These are phyloP conservation scores for Zeugodacus cucurbitae DNA, from an alignment of 1,140 invertebrate species.

Conservation along the genomic window DNA sequence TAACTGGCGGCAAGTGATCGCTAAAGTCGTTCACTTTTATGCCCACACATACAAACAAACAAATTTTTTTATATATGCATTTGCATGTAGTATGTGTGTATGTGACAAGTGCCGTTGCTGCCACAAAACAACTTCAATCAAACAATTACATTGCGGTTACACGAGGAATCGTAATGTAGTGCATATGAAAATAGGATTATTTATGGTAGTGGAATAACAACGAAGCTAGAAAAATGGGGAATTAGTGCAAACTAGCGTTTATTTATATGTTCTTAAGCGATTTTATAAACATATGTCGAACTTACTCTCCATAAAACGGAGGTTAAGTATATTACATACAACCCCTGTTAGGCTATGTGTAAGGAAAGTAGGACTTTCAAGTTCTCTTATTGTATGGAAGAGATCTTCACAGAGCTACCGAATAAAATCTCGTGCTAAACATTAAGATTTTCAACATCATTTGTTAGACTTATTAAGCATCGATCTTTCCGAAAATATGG, in stretches of 20 bases:
- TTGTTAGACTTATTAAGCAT: too few relatives aligned
- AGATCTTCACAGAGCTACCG: too few relatives aligned
- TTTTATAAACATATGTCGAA: too few relatives aligned
- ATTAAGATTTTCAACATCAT: too few relatives aligned
- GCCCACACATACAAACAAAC: not conserved
- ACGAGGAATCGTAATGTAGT: not conserved
- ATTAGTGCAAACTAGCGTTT: not conserved
- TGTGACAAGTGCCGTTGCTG: not conserved
- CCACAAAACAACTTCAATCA: not conserved
- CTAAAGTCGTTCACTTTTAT: not conserved
- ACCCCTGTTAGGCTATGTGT: too few relatives aligned
- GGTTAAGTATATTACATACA: too few relatives aligned
- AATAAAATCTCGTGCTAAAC: too few relatives aligned
- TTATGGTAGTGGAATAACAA: not conserved
- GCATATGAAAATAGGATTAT: not conserved
- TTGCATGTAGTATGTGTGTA: not conserved
- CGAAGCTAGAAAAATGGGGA: not conserved
- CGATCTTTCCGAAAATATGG: too few relatives aligned
- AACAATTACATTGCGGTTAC: conserved; percentile 19
- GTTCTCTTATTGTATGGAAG: too few relatives aligned
- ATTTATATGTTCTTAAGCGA: too few relatives aligned
- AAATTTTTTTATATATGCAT: not conserved
- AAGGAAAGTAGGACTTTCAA: too few relatives aligned
- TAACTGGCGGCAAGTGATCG: not conserved
- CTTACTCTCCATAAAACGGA: too few relatives aligned